Evolutionary conservation across 2,888 invertebrate genomes (phyloP), one percentile per base, ranked within the genome.

Genomic region (Ariolimax columbianus): DNA sequence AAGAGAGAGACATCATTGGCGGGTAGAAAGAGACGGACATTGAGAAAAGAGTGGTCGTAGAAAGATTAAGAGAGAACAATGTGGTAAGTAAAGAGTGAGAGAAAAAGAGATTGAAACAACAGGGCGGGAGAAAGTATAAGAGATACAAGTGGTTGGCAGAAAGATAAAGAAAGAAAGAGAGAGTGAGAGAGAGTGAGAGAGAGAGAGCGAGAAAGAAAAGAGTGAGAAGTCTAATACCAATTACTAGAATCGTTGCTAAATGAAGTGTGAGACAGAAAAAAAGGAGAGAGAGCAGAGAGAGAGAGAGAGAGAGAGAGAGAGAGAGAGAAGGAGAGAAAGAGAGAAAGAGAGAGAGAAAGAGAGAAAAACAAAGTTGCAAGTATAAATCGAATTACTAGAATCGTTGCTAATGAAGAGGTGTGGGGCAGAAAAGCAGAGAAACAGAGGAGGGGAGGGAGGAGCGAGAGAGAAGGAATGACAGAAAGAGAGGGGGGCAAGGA

Each of bases 71-170:
- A n/a, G n/a, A n/a, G n/a, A n/a, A n/a, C n/a, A n/a, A n/a, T n/a
- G n/a, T n/a, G n/a, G n/a, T n/a, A n/a, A n/a, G n/a, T n/a, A n/a
- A n/a, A n/a, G n/a, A n/a, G n/a, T n/a, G 36, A 30, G 30, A 36
- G 40, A 63, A 43, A 30, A 51, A 51, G 47, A 81, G 36, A 51
- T 26, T 36, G 68, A 51, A 43, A 19, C 40, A 80, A 68, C 66
- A 66, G 66, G n/a, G 68, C 68, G 68, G 14, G 40, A 40, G 68
- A 40, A 80, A n/a, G 43, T n/a, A 79, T 36, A 79, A 66, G 66
- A n/a, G n/a, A 17, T 30, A 19, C 40, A 40, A 68, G 30, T 47
- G 19, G 66, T n/a, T 47, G 68, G 33, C 59, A 23, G 63, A 38
- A 36, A 14, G 63, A 30, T 14, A 33, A 30, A 14, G 30, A 23